phyloP scores from a whole-genome alignment of 2,888 invertebrate species.

The Gymnosoma rotundatum region DNA sequence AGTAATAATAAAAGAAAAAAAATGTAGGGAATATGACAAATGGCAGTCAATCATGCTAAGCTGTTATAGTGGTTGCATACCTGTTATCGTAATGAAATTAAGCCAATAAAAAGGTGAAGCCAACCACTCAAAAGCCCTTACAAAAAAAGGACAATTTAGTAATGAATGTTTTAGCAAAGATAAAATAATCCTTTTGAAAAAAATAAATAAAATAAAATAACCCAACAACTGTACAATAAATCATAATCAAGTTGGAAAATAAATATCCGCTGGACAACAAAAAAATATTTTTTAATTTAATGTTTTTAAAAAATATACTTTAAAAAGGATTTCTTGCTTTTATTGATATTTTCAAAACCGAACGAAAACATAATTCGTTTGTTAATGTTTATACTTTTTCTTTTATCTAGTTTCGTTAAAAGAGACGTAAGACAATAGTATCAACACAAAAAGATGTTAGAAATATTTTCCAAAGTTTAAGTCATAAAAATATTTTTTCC shows the following conservation, averaged over 20 bases:
- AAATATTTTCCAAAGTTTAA: conserved; percentile 44
- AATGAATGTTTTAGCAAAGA: conserved; percentile 68
- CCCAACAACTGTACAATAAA: conserved; percentile 34
- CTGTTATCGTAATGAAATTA: conserved; percentile 70
- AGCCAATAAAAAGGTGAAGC: conserved; percentile 69
- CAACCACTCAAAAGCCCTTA: conserved; percentile 37
- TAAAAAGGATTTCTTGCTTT: not conserved
- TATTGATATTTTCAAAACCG: not conserved
- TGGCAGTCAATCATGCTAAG: conserved; percentile 82
- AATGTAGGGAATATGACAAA: conserved; percentile 77
- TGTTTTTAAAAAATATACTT: not conserved
- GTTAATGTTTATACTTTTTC: not conserved
- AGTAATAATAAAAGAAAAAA: not conserved
- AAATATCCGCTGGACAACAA: conserved; percentile 9
- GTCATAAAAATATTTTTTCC: conserved; percentile 51
- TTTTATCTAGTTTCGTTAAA: conserved; percentile 47
- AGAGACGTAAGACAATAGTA: conserved; percentile 3
- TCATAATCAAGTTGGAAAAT: conserved; percentile 36
- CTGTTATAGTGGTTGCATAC: conserved; percentile 69
- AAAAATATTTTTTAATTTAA: not conserved
- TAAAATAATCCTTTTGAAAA: conserved; percentile 64
- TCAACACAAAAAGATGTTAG: not conserved
- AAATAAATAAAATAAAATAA: conserved; percentile 19
- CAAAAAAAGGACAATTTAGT: conserved; percentile 59
- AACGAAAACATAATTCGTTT: not conserved